These are phyloP conservation scores for Bungarus multicinctus DNA, from an alignment of 2,113 vertebrate species.

Conservation along the genomic window DNA sequence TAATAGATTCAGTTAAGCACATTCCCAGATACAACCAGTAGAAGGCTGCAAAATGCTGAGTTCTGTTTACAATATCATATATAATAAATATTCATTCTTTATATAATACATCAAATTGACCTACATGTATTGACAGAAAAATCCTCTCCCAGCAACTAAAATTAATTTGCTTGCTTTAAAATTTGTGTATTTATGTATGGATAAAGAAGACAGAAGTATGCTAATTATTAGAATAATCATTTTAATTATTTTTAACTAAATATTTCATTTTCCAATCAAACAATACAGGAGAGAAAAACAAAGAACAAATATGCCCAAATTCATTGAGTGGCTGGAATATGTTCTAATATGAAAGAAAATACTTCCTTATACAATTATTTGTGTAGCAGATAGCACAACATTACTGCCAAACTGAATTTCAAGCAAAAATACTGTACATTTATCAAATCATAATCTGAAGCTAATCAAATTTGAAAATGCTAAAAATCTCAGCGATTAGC, in stretches of 20 bases:
- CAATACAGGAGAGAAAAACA: background rate
- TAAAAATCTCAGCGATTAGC: background rate
- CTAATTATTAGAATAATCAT: background rate
- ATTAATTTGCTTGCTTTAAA: background rate
- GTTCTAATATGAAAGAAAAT: background rate
- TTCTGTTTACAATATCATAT: background rate
- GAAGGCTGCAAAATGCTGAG: background rate
- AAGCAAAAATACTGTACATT: conserved; percentile 1
- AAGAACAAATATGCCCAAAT: background rate
- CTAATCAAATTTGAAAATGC: background rate
- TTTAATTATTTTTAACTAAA: background rate
- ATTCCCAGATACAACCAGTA: background rate
- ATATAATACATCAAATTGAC: background rate
- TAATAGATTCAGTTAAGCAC: background rate
- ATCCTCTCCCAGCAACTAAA: background rate
- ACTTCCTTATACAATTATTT: background rate
- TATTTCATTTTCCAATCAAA: background rate
- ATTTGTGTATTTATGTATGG: background rate
- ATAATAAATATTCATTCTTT: background rate
- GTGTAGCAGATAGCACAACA: background rate
- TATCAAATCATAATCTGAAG: conserved; percentile 12
- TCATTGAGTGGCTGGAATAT: background rate
- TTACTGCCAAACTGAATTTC: background rate
- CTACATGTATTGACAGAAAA: background rate
- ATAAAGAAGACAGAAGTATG: background rate